Conservation (phyloP, 2,888 invertebrate genomes). For the Acronicta leporina region DNA sequence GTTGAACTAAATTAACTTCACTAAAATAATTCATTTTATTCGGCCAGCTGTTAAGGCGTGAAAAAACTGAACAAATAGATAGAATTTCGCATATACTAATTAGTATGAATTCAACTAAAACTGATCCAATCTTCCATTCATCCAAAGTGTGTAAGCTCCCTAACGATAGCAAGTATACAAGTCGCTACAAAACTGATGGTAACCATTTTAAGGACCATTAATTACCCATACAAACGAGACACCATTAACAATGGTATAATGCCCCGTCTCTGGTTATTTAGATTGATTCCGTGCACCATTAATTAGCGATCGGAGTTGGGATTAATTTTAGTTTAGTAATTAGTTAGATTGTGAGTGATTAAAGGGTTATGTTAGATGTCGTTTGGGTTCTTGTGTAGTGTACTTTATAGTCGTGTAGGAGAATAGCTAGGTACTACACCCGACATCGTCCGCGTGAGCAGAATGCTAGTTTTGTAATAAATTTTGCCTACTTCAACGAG, state of each 20-base stretch:
- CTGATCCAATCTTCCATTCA: too few species aligned
- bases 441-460: too few species aligned
- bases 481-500: too few species aligned
- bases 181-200: slow-evolving; percentile 61
- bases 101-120: too few species aligned
- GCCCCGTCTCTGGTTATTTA: slow-evolving; percentile 55
- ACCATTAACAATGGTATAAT: slow-evolving; percentile 66
- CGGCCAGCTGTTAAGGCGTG: too few species aligned
- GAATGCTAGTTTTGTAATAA: too few species aligned
- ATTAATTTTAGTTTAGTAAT: slow-evolving; percentile 54
- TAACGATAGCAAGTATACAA: slow-evolving; percentile 49
- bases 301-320: slow-evolving; percentile 44
- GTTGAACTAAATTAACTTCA: too few species aligned
- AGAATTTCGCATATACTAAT: too few species aligned
- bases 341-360: slow-evolving; percentile 33
- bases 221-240: slow-evolving; percentile 67
- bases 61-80: too few species aligned
- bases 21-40: too few species aligned
- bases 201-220: slow-evolving; percentile 64
- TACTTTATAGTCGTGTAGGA: too few species aligned
- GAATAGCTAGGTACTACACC: too few species aligned
- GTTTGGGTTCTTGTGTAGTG: background rate
- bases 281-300: slow-evolving; percentile 55
- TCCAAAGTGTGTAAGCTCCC: slow-evolving; percentile 35
- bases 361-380: slow-evolving; percentile 3